Evolutionary conservation across 1,140 invertebrate genomes (phyloP).

Genomic region (Eurosta solidaginis): DNA sequence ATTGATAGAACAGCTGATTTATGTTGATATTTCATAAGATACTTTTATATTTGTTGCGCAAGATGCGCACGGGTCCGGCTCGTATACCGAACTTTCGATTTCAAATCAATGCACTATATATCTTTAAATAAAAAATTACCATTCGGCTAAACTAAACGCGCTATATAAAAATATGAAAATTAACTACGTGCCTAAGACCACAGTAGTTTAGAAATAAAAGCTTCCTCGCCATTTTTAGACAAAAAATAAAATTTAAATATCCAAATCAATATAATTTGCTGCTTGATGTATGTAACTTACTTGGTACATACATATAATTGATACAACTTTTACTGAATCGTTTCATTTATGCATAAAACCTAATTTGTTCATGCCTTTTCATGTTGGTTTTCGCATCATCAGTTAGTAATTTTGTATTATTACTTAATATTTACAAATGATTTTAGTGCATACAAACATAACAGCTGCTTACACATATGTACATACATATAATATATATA

Average conservation of each 20-base stretch:
- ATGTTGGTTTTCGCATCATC: slow-evolving; percentile 6
- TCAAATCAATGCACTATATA: too few species aligned
- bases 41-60: too few species aligned
- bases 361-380: neutral
- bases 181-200: neutral
- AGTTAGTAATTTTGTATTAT: neutral
- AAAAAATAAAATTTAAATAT: neutral
- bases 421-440: neutral
- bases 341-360: neutral
- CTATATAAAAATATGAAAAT: neutral
- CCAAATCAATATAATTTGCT: neutral
- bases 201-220: slow-evolving; percentile 18
- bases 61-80: too few species aligned
- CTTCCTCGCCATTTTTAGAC: neutral
- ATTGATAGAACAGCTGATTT: too few species aligned
- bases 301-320: too few species aligned
- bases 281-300: neutral
- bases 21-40: too few species aligned
- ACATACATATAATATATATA: neutral
- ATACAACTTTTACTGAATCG: too few species aligned
- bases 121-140: too few species aligned
- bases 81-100: too few species aligned
- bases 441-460: neutral
- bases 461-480: too few species aligned
- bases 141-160: too few species aligned